Conservation (phyloP, 2,113 vertebrate genomes). For the Leptocoma aspasia region DNA sequence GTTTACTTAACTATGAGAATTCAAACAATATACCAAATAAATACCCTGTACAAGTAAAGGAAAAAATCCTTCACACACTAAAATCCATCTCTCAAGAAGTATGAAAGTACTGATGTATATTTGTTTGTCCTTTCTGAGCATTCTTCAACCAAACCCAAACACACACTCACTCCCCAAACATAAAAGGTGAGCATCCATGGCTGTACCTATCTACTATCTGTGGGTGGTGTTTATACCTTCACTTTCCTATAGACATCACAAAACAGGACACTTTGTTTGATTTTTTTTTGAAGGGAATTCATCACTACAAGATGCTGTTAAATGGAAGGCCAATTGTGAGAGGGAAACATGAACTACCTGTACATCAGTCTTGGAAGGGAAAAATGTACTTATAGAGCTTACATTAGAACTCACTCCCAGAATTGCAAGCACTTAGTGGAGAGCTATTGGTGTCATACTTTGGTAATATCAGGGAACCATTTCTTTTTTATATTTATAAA, state of each 20-base stretch:
- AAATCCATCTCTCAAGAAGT: background rate
- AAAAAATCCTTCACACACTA: background rate
- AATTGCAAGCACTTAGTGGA: background rate
- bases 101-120: background rate
- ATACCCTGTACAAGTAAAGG: background rate
- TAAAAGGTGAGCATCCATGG: background rate
- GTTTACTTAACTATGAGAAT: background rate
- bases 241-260: fast-evolving
- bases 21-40: background rate
- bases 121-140: background rate
- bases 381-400: background rate
- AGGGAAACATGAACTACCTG: background rate
- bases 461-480: background rate
- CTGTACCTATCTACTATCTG: background rate
- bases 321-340: background rate
- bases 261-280: background rate
- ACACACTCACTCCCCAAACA: background rate
- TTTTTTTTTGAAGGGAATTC: background rate
- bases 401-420: background rate
- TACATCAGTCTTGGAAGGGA: background rate
- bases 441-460: background rate
- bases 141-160: background rate
- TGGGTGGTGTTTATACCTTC: background rate
- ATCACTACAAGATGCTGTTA: background rate
- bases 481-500: background rate